These are phyloP conservation scores for Ctenoplectra terminalis DNA, from an alignment of 1,140 invertebrate genomes.

Conservation along the genomic window DNA sequence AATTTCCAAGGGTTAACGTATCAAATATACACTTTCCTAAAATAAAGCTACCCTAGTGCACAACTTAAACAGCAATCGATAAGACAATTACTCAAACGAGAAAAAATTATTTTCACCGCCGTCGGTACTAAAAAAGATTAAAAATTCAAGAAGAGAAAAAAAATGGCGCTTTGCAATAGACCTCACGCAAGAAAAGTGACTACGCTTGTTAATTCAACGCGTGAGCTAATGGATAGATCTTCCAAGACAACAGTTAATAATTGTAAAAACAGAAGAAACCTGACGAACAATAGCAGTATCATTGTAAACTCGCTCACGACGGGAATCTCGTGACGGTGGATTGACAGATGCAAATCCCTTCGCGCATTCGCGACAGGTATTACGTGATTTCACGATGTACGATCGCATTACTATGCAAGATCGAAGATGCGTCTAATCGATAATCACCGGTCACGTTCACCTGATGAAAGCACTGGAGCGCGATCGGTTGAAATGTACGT, in stretches of 20 bases:
- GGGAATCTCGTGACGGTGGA: conserved; percentile 37
- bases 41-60: no score
- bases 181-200: no score
- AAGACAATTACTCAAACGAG: no score
- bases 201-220: no score
- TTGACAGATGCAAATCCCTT: conserved; percentile 63
- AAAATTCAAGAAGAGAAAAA: no score
- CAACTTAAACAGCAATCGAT: no score
- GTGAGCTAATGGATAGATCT: no score
- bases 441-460: conserved; percentile 55
- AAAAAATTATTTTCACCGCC: no score
- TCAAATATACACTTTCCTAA: no score
- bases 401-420: conserved; percentile 54
- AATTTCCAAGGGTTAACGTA: no score
- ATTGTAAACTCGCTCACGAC: conserved; percentile 40
- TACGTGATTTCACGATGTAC: conserved; percentile 65
- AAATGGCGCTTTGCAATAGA: no score
- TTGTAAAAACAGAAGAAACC: background rate
- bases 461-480: conserved; percentile 38
- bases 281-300: background rate
- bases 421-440: conserved; percentile 64
- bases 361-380: conserved; percentile 53
- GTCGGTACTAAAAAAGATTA: no score
- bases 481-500: conserved; percentile 48
- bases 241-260: background rate